Evolutionary conservation across 2,888 invertebrate species (phyloP).

Genomic region (Eristalis tenax): DNA sequence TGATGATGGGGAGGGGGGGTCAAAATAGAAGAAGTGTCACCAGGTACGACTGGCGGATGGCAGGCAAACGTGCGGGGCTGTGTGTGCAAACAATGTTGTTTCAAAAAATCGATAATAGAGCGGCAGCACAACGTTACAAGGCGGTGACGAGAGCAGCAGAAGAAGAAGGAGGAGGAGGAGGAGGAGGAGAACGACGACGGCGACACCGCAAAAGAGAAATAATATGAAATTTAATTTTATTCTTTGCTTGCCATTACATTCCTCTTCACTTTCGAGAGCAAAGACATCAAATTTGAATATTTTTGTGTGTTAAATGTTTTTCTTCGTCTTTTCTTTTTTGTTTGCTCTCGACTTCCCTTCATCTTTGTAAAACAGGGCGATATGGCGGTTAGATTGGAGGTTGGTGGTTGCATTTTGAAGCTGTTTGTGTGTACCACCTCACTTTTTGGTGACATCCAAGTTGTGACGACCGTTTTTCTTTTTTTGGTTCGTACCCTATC

Average conservation of each 20-base stretch:
- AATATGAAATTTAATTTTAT: constrained; percentile 8
- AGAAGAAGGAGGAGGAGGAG: too few species aligned
- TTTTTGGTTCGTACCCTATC: background rate
- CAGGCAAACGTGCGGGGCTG: background rate
- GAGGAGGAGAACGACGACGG: background rate
- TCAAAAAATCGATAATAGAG: constrained; percentile 1
- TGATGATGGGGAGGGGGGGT: background rate
- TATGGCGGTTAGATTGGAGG: background rate
- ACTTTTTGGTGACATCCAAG: background rate
- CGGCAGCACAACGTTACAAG: background rate
- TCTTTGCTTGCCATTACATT: constrained; percentile 3
- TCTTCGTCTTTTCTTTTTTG: background rate
- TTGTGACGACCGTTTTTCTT: background rate
- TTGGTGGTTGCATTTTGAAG: background rate
- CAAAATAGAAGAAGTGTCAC: background rate
- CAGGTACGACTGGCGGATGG: background rate
- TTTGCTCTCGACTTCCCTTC: background rate
- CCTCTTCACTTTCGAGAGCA: background rate
- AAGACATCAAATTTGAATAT: constrained; percentile 7
- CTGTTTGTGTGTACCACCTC: background rate
- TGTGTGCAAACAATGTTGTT: background rate
- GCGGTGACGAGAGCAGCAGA: too few species aligned
- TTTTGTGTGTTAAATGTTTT: constrained; percentile 9
- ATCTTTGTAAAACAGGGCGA: background rate
- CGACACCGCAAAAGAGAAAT: background rate